Conservation (phyloP, 37 sponge, comb jelly and placozoan species). For the Eunapius fragilis region DNA sequence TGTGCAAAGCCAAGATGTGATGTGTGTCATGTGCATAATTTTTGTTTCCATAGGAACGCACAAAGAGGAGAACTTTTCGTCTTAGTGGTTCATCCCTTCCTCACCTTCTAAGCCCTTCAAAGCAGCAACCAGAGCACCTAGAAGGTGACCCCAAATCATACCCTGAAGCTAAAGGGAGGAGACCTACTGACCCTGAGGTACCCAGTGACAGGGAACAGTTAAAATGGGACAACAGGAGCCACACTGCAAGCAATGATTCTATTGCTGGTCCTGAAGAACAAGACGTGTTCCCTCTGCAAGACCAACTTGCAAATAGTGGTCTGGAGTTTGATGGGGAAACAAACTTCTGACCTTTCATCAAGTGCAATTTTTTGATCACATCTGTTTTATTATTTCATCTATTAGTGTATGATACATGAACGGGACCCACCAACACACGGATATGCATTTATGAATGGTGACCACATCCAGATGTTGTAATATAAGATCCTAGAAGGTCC, state of each 20-base stretch:
- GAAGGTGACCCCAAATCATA: neutral
- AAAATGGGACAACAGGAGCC: neutral
- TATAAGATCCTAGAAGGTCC: too few species aligned
- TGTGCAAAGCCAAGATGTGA: too few species aligned
- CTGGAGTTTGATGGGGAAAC: neutral
- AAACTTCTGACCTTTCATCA: neutral
- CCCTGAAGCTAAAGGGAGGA: neutral
- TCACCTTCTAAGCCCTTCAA: neutral
- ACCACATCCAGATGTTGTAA: too few species aligned
- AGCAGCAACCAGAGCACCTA: neutral
- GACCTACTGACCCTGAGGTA: neutral
- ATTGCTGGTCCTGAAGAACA: neutral
- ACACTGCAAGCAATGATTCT: neutral
- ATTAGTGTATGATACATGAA: too few species aligned
- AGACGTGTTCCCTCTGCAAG: neutral
- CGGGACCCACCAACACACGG: too few species aligned
- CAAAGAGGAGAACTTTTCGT: neutral
- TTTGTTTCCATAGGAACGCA: neutral
- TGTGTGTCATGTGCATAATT: neutral
- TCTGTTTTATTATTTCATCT: neutral
- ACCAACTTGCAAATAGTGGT: neutral
- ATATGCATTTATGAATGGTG: too few species aligned
- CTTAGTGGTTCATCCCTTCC: neutral
- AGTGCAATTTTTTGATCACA: neutral
- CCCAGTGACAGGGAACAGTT: neutral